Percentiles rank a stretch among this genome's conserved stretches.
These are phyloP conservation scores for Epistrophella euchroma DNA, from an alignment of 2,888 invertebrate species.

Conservation along the genomic window DNA sequence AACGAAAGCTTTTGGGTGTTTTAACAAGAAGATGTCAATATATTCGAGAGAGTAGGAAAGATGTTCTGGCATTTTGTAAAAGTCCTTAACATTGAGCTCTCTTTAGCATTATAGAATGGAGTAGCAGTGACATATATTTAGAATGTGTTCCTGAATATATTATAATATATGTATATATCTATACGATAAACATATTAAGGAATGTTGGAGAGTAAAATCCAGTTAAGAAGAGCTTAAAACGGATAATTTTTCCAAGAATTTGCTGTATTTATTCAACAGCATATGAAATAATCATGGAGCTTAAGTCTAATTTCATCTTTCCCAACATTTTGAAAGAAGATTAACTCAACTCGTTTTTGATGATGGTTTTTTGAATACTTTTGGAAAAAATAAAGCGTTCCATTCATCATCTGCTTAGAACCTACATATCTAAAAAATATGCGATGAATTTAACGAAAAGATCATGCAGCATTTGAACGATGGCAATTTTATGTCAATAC, in stretches of 20 bases:
- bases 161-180: constrained; percentile 13
- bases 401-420: no score
- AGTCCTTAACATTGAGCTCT: constrained; percentile 59
- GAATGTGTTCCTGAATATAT: not conserved
- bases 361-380: no score
- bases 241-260: constrained; percentile 60
- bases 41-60: not conserved
- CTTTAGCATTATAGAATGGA: constrained; percentile 41
- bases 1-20: not conserved
- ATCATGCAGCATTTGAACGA: no score
- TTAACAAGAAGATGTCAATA: constrained; percentile 23
- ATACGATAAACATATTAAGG: constrained; percentile 4
- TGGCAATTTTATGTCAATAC: no score
- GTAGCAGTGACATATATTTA: not conserved
- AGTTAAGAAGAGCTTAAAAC: constrained; percentile 49
- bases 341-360: no score
- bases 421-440: no score
- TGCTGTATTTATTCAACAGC: not conserved
- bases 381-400: no score
- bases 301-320: not conserved
- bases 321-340: no score
- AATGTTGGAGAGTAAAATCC: constrained; percentile 32
- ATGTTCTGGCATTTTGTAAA: constrained; percentile 39
- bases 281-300: not conserved
- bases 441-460: no score